A percentile compares a stretch with the other conserved stretches of the same genome.
Evolutionary conservation across 37 sponge, comb jelly and placozoan genomes (phyloP).

Genomic region (Mnemiopsis leidyi): DNA sequence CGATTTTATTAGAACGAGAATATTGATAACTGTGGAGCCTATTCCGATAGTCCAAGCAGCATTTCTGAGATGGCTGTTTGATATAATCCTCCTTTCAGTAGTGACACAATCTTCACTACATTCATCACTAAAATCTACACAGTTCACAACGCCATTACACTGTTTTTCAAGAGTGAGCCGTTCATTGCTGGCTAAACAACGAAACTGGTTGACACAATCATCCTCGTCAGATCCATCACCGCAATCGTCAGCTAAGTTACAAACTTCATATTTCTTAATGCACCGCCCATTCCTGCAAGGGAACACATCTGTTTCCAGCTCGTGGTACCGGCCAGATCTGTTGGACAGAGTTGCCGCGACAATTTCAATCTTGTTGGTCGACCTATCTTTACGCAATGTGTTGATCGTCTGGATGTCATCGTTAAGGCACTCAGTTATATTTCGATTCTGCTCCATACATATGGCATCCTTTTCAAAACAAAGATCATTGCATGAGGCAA

Average conservation of each 20-base stretch:
- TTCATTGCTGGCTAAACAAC: neutral
- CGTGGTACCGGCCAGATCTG: neutral
- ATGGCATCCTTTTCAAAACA: neutral
- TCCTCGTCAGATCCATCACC: neutral
- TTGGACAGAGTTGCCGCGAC: neutral
- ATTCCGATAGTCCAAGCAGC: neutral
- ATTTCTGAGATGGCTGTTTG: neutral
- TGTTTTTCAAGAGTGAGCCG: neutral
- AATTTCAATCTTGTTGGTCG: neutral
- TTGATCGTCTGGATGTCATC: neutral
- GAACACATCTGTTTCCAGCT: neutral
- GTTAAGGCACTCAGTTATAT: neutral
- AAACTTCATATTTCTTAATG: neutral
- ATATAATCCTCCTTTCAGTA: neutral
- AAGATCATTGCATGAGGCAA: neutral
- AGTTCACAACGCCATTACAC: neutral
- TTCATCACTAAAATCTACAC: neutral
- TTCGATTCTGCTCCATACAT: neutral
- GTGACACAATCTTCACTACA: neutral
- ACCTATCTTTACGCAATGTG: neutral
- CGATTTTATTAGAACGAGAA: neutral
- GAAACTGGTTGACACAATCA: neutral
- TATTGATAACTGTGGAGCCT: neutral
- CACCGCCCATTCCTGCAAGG: neutral
- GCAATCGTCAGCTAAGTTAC: neutral